Evolutionary conservation across 2,797 vertebrate genomes (phyloP).

Genomic region (Diplodus sargus): DNA sequence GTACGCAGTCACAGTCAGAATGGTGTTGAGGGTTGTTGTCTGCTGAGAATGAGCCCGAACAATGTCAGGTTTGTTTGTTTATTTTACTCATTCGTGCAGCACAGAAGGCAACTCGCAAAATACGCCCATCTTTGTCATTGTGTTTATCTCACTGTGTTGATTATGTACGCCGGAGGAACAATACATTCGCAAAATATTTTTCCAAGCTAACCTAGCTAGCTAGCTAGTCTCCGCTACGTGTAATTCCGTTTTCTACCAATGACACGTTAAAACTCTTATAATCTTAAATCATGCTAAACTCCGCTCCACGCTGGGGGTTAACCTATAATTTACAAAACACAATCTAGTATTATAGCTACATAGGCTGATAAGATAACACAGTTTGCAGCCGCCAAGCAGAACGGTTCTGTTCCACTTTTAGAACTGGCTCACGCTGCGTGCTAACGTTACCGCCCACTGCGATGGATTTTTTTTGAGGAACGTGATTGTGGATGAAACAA

Average conservation of each 20-base stretch:
- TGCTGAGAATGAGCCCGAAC: conserved; percentile 56
- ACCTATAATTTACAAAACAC: neutral
- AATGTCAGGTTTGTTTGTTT: conserved; percentile 65
- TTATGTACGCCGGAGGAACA: too few relatives aligned
- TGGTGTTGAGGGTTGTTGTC: conserved; percentile 6
- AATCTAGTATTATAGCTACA: neutral
- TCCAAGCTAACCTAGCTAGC: conserved; percentile 28
- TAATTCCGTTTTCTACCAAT: neutral
- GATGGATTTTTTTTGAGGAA: neutral
- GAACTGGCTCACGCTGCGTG: neutral
- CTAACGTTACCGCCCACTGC: conserved; percentile 20
- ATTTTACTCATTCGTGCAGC: too few relatives aligned
- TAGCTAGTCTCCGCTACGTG: conserved; percentile 30
- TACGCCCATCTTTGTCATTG: fast-evolving
- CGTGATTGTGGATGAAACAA: neutral
- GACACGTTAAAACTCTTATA: neutral
- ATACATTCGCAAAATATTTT: neutral
- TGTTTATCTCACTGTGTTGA: neutral
- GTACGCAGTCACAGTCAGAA: conserved; percentile 68
- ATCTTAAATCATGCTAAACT: neutral
- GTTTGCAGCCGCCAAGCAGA: neutral
- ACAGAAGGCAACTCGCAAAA: fast-evolving
- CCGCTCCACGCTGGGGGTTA: neutral
- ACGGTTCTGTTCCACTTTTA: neutral
- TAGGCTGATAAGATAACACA: too few relatives aligned